Base-by-base conservation (phyloP, 2,113 vertebrate genomes). In the Trogon melanurus region DNA sequence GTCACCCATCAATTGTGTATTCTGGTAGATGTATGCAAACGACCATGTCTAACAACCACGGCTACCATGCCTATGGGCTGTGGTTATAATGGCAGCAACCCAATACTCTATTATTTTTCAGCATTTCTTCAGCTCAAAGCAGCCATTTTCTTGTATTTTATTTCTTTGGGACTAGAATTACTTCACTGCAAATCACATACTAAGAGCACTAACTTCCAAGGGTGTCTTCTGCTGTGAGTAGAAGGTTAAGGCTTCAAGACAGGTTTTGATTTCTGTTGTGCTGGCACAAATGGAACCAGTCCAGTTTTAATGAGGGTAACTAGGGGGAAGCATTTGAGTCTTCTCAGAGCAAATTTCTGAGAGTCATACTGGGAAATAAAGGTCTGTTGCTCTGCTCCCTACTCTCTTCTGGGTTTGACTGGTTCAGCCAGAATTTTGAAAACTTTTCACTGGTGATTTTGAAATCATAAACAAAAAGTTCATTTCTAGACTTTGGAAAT, bases 131-230 rank as follows among this genome's bases (percentile, higher is more conserved):
- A 65, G 32, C 50, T 84, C 54, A 75, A 50, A 91, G 20, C 13
- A 89, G 53, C 45, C 61, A 72, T 94, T 91, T 94, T 89, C 70
- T 74, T 87, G 74, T 64, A 72, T 74, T 73, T 87, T 81, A 76
- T 50, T 93, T n/a, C 36, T 88, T 38, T 69, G 34, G 30, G 47
- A 30, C 45, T 93, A 72, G 62, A 93, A 91, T 95, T 85, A 79
- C 84, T 87, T 65, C 32, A 62, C 75, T 34, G 27, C 61, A 87
- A 66, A 79, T 65, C 81, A 91, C 78, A 82, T 91, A 78, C 84
- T 85, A 76, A 79, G 41, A 79, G 22, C 19, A 73, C 36, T 76
- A 88, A 82, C 74, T 94, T 92, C 41, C 66, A 85, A 75, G 8
- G 30, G 50, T n/a, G 84, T 82, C 61, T 93, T 95, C 48, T 85